Base-by-base conservation (phyloP, 2,888 invertebrate species). In the Eupeodes luniger region DNA sequence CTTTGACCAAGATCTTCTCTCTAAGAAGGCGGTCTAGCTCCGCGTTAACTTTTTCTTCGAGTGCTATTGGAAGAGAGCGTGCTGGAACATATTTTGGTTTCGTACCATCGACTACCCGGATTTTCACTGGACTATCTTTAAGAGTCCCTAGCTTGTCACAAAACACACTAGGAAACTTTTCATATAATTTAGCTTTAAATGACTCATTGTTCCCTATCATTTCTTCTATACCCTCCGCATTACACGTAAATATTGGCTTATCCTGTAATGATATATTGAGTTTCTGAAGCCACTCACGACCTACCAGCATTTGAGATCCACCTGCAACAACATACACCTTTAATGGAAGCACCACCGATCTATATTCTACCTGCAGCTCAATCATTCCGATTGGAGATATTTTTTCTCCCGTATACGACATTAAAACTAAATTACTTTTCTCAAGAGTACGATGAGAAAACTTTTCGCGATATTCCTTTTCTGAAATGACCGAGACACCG, bases 51-150 rank as follows among this genome's bases (percentile, higher is more conserved):
- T 74, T 74, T 61, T 74, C 59, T 57, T 74, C 72, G 27, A 74
- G 59, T 5, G 72, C 59, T 47, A 74, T 59, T 27, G 59, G 72
- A n/a, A 74, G 74, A 49, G 74, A 72, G 2, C 59, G 59, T 27
- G 44, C 74, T 55, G 61, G 47, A 61, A 61, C 74, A 74, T 61
- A 74, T 14, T 61, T 74, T 34, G 49, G 61, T 34, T 74, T 74
- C 14, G 74, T 74, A 3, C 61, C 61, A 4, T 61, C 74, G 9
- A 74, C 62, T 40, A 62, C 40, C 16, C 40, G 14, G 40, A 62
- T 62, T 62, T 62, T 34, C 3, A 62, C 62, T 74, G 74, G 74
- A 5, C 34, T 27, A 61, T 74, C 51, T 14, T 51, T 51, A n/a
- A 51, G 51, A n/a, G 51, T 51, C n/a, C 51, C 51, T 51, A 51